Percentiles rank a stretch among this genome's conserved stretches.
These are phyloP conservation scores for Rhombomys opimus DNA, from an alignment of 2,113 vertebrate species.

Conservation along the genomic window DNA sequence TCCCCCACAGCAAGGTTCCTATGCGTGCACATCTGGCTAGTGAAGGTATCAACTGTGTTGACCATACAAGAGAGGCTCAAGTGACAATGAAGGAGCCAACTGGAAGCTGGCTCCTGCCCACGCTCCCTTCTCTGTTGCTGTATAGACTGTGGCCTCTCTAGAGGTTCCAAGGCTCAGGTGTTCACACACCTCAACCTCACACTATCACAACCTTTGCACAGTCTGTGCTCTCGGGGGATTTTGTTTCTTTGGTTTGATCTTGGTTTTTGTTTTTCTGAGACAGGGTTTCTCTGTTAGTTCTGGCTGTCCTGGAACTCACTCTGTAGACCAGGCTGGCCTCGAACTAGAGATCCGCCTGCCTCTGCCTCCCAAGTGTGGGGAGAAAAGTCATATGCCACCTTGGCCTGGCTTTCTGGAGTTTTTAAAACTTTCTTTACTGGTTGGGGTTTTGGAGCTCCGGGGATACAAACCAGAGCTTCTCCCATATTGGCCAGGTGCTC, in stretches of 20 bases:
- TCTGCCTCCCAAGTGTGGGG: background rate
- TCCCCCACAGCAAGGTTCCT: background rate
- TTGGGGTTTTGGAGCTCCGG: background rate
- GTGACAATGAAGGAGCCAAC: background rate
- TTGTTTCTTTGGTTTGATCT: background rate
- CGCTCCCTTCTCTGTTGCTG: too few species aligned
- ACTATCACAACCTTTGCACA: background rate
- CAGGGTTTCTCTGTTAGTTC: background rate
- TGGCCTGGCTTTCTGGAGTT: background rate
- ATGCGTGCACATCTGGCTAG: background rate
- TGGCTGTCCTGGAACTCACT: background rate
- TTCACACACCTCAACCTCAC: background rate
- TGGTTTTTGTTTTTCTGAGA: background rate
- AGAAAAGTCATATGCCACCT: background rate
- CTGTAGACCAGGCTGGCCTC: background rate
- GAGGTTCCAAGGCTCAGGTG: background rate
- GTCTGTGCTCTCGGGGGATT: background rate
- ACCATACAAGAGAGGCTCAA: background rate
- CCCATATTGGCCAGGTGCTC: background rate
- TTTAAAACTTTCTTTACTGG: background rate
- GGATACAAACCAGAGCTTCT: background rate
- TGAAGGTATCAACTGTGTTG: too few species aligned
- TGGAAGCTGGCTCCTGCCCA: background rate
- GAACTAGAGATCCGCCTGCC: background rate
- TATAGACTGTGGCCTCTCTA: background rate